Conservation (phyloP, 2,113 vertebrate genomes). For the Tupaia tana region DNA sequence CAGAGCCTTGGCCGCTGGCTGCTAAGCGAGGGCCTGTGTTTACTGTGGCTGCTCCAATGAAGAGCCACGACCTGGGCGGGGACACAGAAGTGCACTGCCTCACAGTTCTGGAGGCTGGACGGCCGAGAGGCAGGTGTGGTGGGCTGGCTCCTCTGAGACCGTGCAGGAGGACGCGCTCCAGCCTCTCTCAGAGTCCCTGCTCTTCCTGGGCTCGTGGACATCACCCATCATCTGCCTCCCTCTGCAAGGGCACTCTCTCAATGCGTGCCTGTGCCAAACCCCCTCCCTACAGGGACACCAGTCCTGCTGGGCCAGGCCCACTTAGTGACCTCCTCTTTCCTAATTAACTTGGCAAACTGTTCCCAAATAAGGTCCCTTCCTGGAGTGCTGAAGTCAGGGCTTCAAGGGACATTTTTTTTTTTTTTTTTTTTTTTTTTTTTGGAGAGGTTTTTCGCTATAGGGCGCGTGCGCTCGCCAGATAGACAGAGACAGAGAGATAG, state of each 20-base stretch:
- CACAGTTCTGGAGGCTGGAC: too few relatives aligned
- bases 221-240: accelerated
- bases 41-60: accelerated
- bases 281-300: too few relatives aligned
- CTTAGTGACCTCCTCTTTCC: neutral
- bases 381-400: neutral
- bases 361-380: too few relatives aligned
- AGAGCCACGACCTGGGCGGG: accelerated
- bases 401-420: too few relatives aligned
- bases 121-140: accelerated
- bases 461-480: too few relatives aligned
- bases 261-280: accelerated
- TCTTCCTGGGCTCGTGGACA: accelerated
- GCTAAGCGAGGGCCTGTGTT: accelerated
- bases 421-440: too few relatives aligned
- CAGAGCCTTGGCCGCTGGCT: neutral
- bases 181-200: accelerated
- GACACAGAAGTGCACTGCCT: accelerated
- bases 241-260: neutral
- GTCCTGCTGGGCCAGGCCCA: accelerated
- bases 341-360: neutral
- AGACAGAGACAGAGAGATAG: too few relatives aligned
- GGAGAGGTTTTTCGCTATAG: too few relatives aligned
- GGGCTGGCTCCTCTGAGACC: accelerated
- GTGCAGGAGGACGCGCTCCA: accelerated